phyloP scores from a whole-genome alignment of 2,113 vertebrate genomes.

The Tenebrosternarchus preto region DNA sequence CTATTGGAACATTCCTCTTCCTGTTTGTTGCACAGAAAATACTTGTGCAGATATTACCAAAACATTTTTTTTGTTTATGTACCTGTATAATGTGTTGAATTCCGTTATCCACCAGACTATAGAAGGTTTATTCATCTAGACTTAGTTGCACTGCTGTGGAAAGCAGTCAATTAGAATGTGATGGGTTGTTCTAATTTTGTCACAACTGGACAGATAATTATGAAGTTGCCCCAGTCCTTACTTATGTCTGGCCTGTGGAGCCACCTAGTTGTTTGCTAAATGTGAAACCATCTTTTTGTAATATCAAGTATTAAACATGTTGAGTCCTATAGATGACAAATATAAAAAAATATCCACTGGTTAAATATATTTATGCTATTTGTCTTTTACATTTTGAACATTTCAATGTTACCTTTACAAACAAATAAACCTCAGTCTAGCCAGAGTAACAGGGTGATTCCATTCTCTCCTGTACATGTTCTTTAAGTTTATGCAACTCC shows the following conservation, averaged over 20 bases:
- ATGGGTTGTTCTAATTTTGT: slow-evolving; percentile 43
- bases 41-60: no score
- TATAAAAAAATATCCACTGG: slow-evolving; percentile 59
- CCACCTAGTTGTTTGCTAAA: slow-evolving; percentile 64
- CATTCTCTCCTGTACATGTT: not conserved
- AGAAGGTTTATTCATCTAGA: not conserved
- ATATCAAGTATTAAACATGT: slow-evolving; percentile 48
- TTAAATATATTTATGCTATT: slow-evolving; percentile 48
- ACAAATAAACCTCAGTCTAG: slow-evolving; percentile 43
- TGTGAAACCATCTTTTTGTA: slow-evolving; percentile 70
- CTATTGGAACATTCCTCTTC: not conserved
- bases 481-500: not conserved
- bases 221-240: not conserved
- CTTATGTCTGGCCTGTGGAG: slow-evolving; percentile 38
- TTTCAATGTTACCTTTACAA: slow-evolving; percentile 33
- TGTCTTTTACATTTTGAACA: slow-evolving; percentile 37
- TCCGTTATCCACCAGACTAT: not conserved
- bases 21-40: not conserved
- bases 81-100: not conserved
- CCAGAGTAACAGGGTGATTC: not conserved
- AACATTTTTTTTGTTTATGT: not conserved
- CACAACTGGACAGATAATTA: slow-evolving; percentile 52
- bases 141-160: not conserved
- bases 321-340: slow-evolving; percentile 65
- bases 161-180: not conserved